phyloP scores from a whole-genome alignment of 2,113 vertebrate genomes.

The Cyanoramphus novaezelandiae region DNA sequence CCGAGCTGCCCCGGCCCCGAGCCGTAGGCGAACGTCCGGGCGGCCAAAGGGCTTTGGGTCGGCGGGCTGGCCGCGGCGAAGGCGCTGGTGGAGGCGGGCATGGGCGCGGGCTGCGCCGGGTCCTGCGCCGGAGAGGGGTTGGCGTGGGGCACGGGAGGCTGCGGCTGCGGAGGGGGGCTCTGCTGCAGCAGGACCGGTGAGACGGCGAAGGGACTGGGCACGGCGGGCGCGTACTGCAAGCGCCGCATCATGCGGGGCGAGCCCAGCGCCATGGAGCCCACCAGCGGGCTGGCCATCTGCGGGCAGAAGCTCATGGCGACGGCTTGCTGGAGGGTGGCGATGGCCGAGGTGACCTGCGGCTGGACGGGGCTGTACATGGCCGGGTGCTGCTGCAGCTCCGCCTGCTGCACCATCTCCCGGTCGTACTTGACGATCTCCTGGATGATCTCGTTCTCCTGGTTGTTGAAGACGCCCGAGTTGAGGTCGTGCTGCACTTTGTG shows the following conservation, averaged over 20 bases:
- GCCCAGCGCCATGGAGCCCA: slow-evolving; percentile 80
- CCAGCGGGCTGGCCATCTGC: slow-evolving; percentile 84
- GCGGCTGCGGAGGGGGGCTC: slow-evolving; percentile 72
- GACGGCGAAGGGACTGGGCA: slow-evolving; percentile 80
- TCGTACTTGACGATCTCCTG: slow-evolving; percentile 99
- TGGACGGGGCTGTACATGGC: slow-evolving; percentile 79
- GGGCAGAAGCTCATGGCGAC: slow-evolving; percentile 97
- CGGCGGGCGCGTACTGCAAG: slow-evolving; percentile 84
- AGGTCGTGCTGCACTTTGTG: slow-evolving; percentile 98
- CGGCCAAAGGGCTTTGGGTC: slow-evolving; percentile 81
- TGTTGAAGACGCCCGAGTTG: slow-evolving; percentile 96
- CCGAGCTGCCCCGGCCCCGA: slow-evolving; percentile 71
- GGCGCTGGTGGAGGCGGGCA: slow-evolving; percentile 60
- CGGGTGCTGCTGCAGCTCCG: slow-evolving; percentile 82
- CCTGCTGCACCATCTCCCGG: slow-evolving; percentile 95
- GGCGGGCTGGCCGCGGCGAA: slow-evolving; percentile 80
- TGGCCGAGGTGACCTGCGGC: slow-evolving; percentile 84
- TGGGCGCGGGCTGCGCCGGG: neutral
- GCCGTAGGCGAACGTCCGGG: slow-evolving; percentile 83
- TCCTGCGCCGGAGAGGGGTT: slow-evolving; percentile 69
- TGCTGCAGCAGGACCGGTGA: slow-evolving; percentile 82
- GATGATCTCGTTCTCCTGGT: slow-evolving; percentile 97
- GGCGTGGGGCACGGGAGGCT: slow-evolving; percentile 69
- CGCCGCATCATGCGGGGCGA: slow-evolving; percentile 88
- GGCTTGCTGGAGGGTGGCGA: slow-evolving; percentile 92